These are phyloP conservation scores for Phrynocephalus guinanensis DNA, from an alignment of 2,797 vertebrate species.

Conservation along the genomic window DNA sequence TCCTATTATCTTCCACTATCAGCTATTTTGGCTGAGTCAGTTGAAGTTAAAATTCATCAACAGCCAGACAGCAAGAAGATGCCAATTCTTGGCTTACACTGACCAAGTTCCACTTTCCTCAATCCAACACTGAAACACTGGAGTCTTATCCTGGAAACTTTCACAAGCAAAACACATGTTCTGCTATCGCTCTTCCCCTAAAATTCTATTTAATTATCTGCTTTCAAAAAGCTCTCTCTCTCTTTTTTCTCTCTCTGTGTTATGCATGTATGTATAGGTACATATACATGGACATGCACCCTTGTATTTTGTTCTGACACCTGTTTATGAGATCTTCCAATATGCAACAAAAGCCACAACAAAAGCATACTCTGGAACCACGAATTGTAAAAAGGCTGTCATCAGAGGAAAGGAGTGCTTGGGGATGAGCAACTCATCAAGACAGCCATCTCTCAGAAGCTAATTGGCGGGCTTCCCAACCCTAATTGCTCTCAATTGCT, in stretches of 20 bases:
- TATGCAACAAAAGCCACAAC: background rate
- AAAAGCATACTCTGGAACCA: background rate
- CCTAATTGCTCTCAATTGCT: slow-evolving; percentile 19
- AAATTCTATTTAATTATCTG: background rate
- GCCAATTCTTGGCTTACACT: background rate
- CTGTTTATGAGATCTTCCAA: background rate
- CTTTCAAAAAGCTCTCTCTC: background rate
- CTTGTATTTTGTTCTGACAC: background rate
- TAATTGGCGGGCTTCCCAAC: background rate
- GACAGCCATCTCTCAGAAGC: background rate
- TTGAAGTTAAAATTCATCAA: background rate
- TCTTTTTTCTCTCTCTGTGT: too few relatives aligned
- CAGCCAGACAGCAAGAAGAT: background rate
- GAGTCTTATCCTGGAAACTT: background rate
- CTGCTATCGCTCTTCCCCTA: background rate
- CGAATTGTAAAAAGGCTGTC: background rate
- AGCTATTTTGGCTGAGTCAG: background rate
- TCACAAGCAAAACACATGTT: background rate
- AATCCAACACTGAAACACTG: background rate
- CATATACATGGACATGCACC: background rate
- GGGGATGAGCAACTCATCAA: background rate
- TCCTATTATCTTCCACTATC: background rate
- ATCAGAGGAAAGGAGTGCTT: background rate
- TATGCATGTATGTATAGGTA: too few relatives aligned
- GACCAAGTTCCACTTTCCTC: background rate